A percentile compares a stretch with the other conserved stretches of the same genome.
phyloP scores from a whole-genome alignment of 2,113 vertebrate species.

The Larimichthys polyactis region DNA sequence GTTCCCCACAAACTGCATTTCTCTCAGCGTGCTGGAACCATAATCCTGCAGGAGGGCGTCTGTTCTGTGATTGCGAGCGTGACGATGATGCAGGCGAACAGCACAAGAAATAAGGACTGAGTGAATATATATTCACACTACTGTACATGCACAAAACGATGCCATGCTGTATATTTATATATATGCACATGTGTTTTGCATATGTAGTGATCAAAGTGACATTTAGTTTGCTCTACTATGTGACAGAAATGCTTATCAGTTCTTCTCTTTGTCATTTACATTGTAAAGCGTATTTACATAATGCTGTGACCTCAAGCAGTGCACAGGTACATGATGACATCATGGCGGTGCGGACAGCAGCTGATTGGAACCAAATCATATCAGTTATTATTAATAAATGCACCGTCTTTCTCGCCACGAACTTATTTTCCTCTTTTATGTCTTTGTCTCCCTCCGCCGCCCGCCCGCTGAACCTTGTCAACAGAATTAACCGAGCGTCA shows the following conservation, averaged over 20 bases:
- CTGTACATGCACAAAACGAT: neutral
- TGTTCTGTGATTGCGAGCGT: constrained; percentile 3
- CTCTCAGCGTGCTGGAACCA: constrained; percentile 27
- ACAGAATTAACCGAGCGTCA: constrained; percentile 3
- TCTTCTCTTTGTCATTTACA: constrained; percentile 31
- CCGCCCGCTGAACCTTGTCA: constrained; percentile 24
- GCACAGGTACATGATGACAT: constrained; percentile 17
- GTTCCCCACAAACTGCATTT: constrained; percentile 38
- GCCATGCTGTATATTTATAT: neutral
- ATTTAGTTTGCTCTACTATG: neutral
- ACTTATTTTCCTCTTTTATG: constrained; percentile 1
- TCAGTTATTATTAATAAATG: constrained; percentile 21
- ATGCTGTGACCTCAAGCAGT: constrained; percentile 13
- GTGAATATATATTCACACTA: neutral
- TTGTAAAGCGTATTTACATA: constrained; percentile 34
- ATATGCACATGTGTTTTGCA: neutral
- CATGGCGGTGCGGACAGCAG: neutral
- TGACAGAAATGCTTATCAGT: neutral
- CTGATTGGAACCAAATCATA: constrained; percentile 14
- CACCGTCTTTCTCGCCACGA: neutral
- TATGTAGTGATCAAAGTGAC: neutral
- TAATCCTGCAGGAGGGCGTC: constrained; percentile 40
- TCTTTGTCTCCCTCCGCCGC: neutral
- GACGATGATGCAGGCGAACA: constrained; percentile 13
- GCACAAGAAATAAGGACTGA: neutral